Evolutionary conservation across 2,888 invertebrate genomes (phyloP), one percentile per base, ranked within the genome.

Genomic region (Amiota mariae): DNA sequence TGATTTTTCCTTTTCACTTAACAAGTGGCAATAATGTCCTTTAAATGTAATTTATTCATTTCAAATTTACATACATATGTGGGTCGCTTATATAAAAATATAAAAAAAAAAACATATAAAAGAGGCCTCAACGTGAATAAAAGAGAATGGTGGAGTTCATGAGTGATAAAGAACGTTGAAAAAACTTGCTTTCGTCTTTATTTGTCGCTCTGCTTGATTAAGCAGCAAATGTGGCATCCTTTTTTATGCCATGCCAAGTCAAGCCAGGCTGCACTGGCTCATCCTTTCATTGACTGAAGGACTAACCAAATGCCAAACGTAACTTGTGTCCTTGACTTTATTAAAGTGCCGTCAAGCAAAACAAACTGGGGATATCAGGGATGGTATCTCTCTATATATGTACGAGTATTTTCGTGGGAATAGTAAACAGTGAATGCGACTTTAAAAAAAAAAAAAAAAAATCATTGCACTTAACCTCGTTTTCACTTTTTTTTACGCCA

Each of bases 121-220:
- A 36, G 2, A 36, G 36, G 36, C 36, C 36, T 36, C 36, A 36
- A 36, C 2, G 36, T 6, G 36, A 36, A 36, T 36, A 6, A 36
- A 36, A 36, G 36, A 36, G 36, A 6, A 4, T 36, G 36, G 36
- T 6, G 36, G 36, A 36, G 36, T 36, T 36, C 36, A 36, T 36
- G 36, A 36, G 36, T 36, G 36, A 36, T 36, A 36, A 36, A 36
- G 36, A 36, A 36, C 36, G 36, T 36, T 36, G 6, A 36, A 36
- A 36, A 36, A 36, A 36, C 36, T 36, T 36, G 36, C 8, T 36
- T 36, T 47, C 51, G 56, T 46, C 24, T 57, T 59, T 48, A 67
- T 49, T 51, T 51, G 51, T 54, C 48, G 59, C 18, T 13, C 18
- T 72, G 77, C 79, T 78, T 81, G 82, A 82, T 82, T 81, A 80